phyloP scores from a whole-genome alignment of 2,797 vertebrate genomes.

The Mallotus villosus region DNA sequence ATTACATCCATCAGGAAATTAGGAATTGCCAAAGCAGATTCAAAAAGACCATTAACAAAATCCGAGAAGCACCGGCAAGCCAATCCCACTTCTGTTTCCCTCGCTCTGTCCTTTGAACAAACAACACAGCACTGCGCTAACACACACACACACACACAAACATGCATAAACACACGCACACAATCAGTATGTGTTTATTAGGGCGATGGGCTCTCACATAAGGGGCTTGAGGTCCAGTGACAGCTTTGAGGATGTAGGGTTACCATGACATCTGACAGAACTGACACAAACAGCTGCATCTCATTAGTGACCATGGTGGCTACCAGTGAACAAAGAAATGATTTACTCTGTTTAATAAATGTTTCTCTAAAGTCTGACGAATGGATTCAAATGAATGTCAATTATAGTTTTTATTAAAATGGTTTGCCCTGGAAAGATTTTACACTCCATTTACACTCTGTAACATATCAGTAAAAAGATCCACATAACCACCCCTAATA shows the following conservation, averaged over 20 bases:
- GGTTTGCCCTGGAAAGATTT: too few species aligned
- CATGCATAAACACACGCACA: background rate
- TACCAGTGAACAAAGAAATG: too few species aligned
- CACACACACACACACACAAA: conserved; percentile 6
- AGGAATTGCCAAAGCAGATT: background rate
- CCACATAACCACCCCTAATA: too few species aligned
- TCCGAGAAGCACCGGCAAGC: background rate
- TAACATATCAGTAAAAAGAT: too few species aligned
- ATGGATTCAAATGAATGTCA: too few species aligned
- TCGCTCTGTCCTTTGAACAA: background rate
- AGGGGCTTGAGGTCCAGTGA: background rate
- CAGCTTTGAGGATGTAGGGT: background rate
- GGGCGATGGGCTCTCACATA: background rate
- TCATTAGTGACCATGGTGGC: background rate
- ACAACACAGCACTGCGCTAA: background rate
- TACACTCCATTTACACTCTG: too few species aligned
- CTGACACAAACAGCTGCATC: background rate
- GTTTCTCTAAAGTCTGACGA: too few species aligned
- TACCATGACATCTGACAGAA: background rate
- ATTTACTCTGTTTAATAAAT: too few species aligned
- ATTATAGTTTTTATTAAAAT: too few species aligned
- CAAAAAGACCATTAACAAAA: background rate
- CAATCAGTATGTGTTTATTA: background rate
- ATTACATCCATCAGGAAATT: background rate
- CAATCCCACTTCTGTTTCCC: background rate